Evolutionary conservation across 2,797 vertebrate species (phyloP).

Genomic region (Emys orbicularis): DNA sequence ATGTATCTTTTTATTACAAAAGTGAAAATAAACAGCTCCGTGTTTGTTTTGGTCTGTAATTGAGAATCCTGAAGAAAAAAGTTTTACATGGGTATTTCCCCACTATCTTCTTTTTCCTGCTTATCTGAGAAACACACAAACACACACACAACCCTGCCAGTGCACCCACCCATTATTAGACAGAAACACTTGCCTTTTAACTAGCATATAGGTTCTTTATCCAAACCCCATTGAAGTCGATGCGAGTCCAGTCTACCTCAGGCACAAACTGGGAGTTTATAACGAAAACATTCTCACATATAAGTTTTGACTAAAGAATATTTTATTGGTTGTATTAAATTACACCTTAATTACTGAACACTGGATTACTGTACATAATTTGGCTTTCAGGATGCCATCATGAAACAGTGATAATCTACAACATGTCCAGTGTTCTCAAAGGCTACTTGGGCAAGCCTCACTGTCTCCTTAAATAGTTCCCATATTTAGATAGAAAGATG

Average conservation of each 20-base stretch:
- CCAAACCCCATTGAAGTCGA: background rate
- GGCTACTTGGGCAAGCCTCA: background rate
- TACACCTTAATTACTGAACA: background rate
- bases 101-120: conserved; percentile 20
- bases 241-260: background rate
- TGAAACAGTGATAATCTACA: background rate
- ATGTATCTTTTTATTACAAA: conserved; percentile 32
- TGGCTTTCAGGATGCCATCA: background rate
- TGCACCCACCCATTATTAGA: background rate
- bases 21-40: conserved; percentile 30
- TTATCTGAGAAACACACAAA: background rate
- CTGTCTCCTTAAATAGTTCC: background rate
- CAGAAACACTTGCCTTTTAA: background rate
- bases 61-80: background rate
- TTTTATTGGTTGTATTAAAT: background rate
- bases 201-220: background rate
- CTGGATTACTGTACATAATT: background rate
- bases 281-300: background rate
- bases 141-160: background rate
- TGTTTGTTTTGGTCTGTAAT: conserved; percentile 25
- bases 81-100: background rate
- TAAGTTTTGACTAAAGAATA: background rate
- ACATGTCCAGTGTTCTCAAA: background rate
- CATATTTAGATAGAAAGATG: background rate
- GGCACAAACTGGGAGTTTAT: background rate